Base-by-base conservation (phyloP, 2,113 vertebrate genomes). In the Taxidea taxus region DNA sequence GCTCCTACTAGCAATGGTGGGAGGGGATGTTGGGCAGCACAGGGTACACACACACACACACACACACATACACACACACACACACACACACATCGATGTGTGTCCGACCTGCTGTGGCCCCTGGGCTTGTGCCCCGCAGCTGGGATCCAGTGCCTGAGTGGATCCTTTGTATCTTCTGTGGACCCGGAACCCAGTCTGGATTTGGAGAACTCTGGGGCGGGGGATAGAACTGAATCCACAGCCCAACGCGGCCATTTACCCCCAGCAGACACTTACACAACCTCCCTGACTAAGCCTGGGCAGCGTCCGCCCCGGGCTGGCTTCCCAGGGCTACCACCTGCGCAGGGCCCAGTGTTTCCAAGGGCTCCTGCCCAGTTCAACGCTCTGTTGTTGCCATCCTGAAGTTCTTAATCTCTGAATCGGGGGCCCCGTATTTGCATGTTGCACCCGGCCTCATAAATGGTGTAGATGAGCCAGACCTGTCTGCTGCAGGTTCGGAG, bases 101-200 rank as follows among this genome's bases (percentile, higher is more conserved):
- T 14, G 58, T 3, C 15, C 15, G 51, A 37, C 25, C 7, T 10
- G n/a, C n/a, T 1, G 27, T 3, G 20, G 51, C 39, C 64, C 66
- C 51, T 58, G 49, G 18, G 31, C 9, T 51, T 3, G 27, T 16
- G 27, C 16, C 60, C 51, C 25, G 47, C 7, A 0, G 25, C 51
- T 31, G 16, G 60, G 29, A 11, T 25, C 21, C 2, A 2, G 8
- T 6, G 13, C 27, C 0, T 0, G 2, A 0, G 3, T 29, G 7
- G 0, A 10, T 68, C 27, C 27, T 39, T 16, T 6, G 31, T 12
- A 0, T 12, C 25, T 49, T 81, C 84, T 23, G 13, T 15, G 58
- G 31, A 68, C 56, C 37, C 4, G 0, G 44, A 60, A 34, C 44
- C n/a, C 47, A 29, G 12, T 18, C 47, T 78, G n/a, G 14, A 66